phyloP scores from a whole-genome alignment of 2,113 vertebrate genomes.

The Chionodraco myersi region DNA sequence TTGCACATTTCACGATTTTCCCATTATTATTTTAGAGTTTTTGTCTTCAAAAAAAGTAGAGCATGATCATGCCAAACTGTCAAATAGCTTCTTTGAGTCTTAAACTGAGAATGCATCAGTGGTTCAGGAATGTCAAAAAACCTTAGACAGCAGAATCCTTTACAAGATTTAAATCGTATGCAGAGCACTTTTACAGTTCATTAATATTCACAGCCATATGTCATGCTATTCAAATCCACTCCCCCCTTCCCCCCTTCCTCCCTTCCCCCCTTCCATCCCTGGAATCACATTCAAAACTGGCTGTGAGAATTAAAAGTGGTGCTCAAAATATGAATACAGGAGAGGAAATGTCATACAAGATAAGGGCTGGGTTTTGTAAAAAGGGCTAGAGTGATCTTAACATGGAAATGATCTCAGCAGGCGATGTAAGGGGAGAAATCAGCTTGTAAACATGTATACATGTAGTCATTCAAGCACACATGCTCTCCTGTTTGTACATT shows the following conservation, averaged over 20 bases:
- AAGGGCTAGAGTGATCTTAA: neutral
- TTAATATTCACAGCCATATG: constrained; percentile 52
- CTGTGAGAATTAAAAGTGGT: constrained; percentile 23
- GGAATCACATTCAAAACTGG: constrained; percentile 16
- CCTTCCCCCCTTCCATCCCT: neutral
- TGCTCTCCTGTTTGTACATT: constrained; percentile 2
- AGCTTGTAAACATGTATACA: constrained; percentile 20
- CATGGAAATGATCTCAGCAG: constrained; percentile 4
- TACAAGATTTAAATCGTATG: constrained; percentile 32
- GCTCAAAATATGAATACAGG: constrained; percentile 15
- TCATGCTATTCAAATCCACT: constrained; percentile 36
- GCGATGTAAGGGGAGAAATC: constrained; percentile 1
- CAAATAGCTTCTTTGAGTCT: constrained; percentile 7
- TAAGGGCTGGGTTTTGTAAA: neutral
- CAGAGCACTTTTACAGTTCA: constrained; percentile 32
- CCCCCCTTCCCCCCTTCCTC: too few species aligned
- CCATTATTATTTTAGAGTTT: neutral
- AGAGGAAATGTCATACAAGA: constrained; percentile 1
- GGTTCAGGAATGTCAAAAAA: constrained; percentile 32
- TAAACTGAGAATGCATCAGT: constrained; percentile 22
- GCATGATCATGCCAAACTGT: constrained; percentile 28
- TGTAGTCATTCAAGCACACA: constrained; percentile 23
- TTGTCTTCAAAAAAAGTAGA: neutral
- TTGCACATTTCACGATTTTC: constrained; percentile 10
- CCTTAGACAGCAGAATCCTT: constrained; percentile 36